These are phyloP conservation scores for Laothoe populi DNA, from an alignment of 2,888 invertebrate genomes.

Conservation along the genomic window DNA sequence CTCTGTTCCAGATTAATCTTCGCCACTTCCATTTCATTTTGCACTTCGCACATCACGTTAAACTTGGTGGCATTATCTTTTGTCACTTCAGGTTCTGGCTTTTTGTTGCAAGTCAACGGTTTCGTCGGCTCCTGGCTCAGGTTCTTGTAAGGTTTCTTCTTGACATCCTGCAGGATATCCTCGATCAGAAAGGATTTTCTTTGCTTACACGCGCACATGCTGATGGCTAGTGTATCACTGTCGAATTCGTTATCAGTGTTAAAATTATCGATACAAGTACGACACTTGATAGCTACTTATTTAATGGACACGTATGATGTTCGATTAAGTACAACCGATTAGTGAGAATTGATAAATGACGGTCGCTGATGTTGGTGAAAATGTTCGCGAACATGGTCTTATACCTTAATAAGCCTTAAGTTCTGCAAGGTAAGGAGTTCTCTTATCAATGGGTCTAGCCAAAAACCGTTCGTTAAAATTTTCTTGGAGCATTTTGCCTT, in stretches of 20 bases:
- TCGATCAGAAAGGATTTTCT: constrained; percentile 76
- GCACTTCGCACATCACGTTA: constrained; percentile 50
- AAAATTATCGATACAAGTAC: constrained; percentile 62
- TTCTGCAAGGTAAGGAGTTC: not conserved
- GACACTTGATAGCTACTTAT: constrained; percentile 82
- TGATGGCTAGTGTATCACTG: constrained; percentile 64
- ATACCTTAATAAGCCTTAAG: not conserved
- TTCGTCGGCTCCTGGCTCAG: constrained; percentile 59
- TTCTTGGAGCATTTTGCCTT: too few species aligned
- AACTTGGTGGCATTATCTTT: constrained; percentile 27
- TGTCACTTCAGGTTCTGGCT: constrained; percentile 25
- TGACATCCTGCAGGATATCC: constrained; percentile 68
- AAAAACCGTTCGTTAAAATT: too few species aligned
- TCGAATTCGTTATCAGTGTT: constrained; percentile 69
- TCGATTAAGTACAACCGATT: constrained; percentile 46
- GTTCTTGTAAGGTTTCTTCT: constrained; percentile 60
- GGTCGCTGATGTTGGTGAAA: not conserved
- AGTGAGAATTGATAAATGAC: constrained; percentile 18
- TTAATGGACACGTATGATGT: constrained; percentile 77
- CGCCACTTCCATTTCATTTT: constrained; percentile 55
- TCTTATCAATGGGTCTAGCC: too few species aligned
- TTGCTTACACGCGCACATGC: constrained; percentile 78
- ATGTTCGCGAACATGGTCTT: not conserved
- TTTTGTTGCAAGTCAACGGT: constrained; percentile 52
- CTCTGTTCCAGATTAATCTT: constrained; percentile 61